phyloP scores from a whole-genome alignment of 2,113 vertebrate species.

The Malurus melanocephalus region DNA sequence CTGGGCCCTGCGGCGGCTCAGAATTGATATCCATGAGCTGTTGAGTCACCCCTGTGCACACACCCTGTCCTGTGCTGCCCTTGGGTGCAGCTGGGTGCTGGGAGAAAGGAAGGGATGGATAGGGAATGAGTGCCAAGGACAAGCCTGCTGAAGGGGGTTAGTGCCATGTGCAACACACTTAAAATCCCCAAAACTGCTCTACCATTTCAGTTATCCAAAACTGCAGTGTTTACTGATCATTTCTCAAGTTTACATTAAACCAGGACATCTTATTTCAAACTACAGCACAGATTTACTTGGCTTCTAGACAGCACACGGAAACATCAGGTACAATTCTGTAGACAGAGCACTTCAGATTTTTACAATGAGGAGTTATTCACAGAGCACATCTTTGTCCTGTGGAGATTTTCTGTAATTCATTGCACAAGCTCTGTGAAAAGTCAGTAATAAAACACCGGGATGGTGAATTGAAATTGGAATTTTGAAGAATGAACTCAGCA shows the following conservation, averaged over 20 bases:
- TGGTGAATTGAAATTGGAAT: slow-evolving; percentile 4
- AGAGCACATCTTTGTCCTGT: neutral
- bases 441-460: neutral
- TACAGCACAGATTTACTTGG: neutral
- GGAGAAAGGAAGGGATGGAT: neutral
- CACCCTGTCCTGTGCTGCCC: neutral
- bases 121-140: neutral
- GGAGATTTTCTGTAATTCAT: neutral
- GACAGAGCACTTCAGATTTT: neutral
- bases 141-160: neutral
- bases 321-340: neutral
- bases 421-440: neutral
- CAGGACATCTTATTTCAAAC: neutral
- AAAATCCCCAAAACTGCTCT: neutral
- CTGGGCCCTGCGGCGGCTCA: neutral
- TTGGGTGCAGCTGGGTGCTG: neutral
- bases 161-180: neutral
- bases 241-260: neutral
- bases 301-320: neutral
- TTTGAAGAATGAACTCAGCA: slow-evolving; percentile 8
- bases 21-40: fast-evolving
- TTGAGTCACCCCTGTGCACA: neutral
- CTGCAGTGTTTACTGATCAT: neutral
- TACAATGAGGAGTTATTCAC: neutral
- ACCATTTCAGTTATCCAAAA: neutral